These are phyloP conservation scores for Empis livida DNA, from an alignment of 2,888 invertebrate species.

Conservation along the genomic window DNA sequence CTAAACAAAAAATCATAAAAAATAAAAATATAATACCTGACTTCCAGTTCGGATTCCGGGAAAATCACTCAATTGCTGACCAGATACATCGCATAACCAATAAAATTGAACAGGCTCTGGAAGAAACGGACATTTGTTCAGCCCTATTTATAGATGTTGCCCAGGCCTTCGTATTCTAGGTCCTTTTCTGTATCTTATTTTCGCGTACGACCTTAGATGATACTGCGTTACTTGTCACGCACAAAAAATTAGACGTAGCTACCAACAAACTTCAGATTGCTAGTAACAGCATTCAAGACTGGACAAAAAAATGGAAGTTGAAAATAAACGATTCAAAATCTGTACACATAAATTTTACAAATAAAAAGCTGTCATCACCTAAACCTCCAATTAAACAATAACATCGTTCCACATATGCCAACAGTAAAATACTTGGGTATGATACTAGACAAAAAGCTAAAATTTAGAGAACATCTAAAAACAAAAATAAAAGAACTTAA, in stretches of 20 bases:
- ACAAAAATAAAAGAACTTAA: no score
- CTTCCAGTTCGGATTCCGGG: neutral
- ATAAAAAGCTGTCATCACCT: no score
- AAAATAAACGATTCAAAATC: conserved; percentile 6
- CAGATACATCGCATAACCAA: neutral
- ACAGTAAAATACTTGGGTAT: no score
- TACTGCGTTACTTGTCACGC: no score
- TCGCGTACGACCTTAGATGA: no score
- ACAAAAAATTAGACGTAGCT: neutral
- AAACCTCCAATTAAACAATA: no score
- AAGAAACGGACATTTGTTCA: neutral
- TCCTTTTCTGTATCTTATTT: no score
- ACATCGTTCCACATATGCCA: no score
- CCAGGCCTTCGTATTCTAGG: no score
- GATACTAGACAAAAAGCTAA: no score
- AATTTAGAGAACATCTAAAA: no score
- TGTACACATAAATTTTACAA: conserved; percentile 5
- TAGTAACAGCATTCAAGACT: neutral
- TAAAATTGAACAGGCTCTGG: neutral
- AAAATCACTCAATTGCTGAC: neutral
- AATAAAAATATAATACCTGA: neutral
- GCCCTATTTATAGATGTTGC: neutral
- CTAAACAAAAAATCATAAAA: no score
- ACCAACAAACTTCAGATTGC: neutral
- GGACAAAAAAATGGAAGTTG: conserved; percentile 6